Base-by-base conservation (phyloP, 1,140 invertebrate species). In the Drosophila lacertosa region DNA sequence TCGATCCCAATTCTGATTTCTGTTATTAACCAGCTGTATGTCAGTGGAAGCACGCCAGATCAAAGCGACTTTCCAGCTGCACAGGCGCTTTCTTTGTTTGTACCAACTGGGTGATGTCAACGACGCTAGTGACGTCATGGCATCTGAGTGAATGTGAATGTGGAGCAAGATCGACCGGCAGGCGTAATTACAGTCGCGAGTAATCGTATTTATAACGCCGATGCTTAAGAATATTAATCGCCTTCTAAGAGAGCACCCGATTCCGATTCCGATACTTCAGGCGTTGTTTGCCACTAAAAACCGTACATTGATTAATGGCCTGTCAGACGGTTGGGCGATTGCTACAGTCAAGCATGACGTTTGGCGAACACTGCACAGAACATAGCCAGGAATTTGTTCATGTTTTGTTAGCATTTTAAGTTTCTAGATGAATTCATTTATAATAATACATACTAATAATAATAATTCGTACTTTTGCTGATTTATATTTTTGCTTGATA, bases 41-140 rank as follows among this genome's bases (percentile, higher is more conserved):
- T 60, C 76, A 55, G 71, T 79, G 70, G 77, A 71, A 58, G 59
- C 71, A 62, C 33, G 77, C 66, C 77, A 77, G 78, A 82, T 81
- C 78, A 81, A 81, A 81, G 77, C 57, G 44, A 39, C 15, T 24
- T n/a, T 15, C 11, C 26, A 39, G 18, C 11, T 16, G 50, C 44
- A 81, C 74, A 76, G 22, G 35, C 63, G 42, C 35, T 59, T 48
- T 68, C 68, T 77, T 73, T 76, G 72, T 71, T 63, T 40, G 9
- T 42, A 42, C 51, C 35, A 58, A 44, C 75, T 72, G 57, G 70
- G 66, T 76, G 79, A 77, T 81, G 77, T 80, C 73, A 81, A 73
- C 77, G 33, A 73, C 77, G 33, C 4, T 22, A 15, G 35, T 82
- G 78, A 82, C 78, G 78, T 82, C 78, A 82, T 63, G 20, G 6